A percentile compares a stretch with the other conserved stretches of the same genome.
These are phyloP conservation scores for Spea multiplicata DNA, from an alignment of 2,113 vertebrate species.

Conservation along the genomic window DNA sequence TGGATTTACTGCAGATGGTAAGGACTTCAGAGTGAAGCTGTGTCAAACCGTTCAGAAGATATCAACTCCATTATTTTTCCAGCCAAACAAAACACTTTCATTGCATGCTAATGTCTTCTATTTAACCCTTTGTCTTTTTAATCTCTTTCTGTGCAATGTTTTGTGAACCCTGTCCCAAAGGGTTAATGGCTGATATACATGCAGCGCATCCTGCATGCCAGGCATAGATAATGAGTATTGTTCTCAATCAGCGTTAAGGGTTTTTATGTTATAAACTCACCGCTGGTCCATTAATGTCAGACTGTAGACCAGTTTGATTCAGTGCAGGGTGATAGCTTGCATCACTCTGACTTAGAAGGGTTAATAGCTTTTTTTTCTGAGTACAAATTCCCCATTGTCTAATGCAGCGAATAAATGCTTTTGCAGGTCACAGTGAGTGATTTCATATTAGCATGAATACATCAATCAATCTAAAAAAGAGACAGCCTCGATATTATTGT, in stretches of 20 bases:
- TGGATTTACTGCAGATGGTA: slow-evolving; percentile 48
- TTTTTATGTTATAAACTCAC: neutral
- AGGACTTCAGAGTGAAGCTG: slow-evolving; percentile 19
- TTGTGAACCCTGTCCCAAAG: neutral
- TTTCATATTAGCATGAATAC: slow-evolving; percentile 11
- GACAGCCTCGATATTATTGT: neutral
- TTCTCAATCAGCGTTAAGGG: neutral
- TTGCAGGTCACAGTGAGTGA: slow-evolving; percentile 8
- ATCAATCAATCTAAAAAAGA: neutral
- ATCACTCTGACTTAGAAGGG: neutral
- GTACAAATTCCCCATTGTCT: neutral
- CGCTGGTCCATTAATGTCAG: neutral
- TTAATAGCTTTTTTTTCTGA: slow-evolving; percentile 12
- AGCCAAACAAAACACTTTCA: fast-evolving
- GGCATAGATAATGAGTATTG: neutral
- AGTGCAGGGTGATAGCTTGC: neutral
- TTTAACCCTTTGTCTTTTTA: slow-evolving; percentile 19
- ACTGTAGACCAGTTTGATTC: neutral
- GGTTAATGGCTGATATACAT: neutral
- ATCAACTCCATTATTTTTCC: neutral
- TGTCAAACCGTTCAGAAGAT: slow-evolving; percentile 44
- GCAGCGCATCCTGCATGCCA: neutral
- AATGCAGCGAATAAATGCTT: slow-evolving; percentile 8
- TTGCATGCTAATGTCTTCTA: slow-evolving; percentile 29
- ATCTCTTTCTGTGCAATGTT: neutral